Evolutionary conservation across 2,797 vertebrate genomes (phyloP).

Genomic region (Kryptopterus vitreolus): DNA sequence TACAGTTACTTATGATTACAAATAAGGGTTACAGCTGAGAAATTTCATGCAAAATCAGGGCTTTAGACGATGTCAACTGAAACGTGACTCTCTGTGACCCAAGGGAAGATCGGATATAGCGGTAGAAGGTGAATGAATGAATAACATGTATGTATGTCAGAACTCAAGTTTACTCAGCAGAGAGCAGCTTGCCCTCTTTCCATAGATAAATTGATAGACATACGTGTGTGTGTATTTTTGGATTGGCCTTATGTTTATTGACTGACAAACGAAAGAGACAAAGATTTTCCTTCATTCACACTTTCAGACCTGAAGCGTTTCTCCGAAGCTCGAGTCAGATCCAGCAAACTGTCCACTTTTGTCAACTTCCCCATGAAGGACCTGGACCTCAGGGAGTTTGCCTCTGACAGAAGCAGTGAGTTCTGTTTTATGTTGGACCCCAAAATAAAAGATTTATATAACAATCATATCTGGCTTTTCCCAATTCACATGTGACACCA

Average conservation of each 20-base stretch:
- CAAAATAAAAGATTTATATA: background rate
- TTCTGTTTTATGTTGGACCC: conserved; percentile 34
- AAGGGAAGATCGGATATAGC: no score
- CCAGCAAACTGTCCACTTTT: conserved; percentile 95
- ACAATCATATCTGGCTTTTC: background rate
- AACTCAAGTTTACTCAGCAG: no score
- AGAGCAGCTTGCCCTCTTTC: no score
- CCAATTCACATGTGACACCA: background rate
- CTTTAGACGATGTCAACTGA: no score
- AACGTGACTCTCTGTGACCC: no score
- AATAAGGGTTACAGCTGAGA: no score
- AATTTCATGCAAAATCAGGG: no score
- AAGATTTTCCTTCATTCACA: conserved; percentile 62
- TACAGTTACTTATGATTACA: no score
- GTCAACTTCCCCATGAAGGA: conserved; percentile 95
- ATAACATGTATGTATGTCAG: no score
- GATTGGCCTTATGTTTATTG: background rate
- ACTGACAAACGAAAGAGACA: conserved; percentile 4
- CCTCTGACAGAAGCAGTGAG: conserved; percentile 92
- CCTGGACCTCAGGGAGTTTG: conserved; percentile 92
- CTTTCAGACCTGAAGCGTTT: conserved; percentile 92
- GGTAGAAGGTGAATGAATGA: no score
- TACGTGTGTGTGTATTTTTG: background rate
- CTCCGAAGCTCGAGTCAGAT: conserved; percentile 90
- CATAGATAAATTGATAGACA: no score